phyloP scores from a whole-genome alignment of 2,113 vertebrate genomes.

The Vulpes vulpes region DNA sequence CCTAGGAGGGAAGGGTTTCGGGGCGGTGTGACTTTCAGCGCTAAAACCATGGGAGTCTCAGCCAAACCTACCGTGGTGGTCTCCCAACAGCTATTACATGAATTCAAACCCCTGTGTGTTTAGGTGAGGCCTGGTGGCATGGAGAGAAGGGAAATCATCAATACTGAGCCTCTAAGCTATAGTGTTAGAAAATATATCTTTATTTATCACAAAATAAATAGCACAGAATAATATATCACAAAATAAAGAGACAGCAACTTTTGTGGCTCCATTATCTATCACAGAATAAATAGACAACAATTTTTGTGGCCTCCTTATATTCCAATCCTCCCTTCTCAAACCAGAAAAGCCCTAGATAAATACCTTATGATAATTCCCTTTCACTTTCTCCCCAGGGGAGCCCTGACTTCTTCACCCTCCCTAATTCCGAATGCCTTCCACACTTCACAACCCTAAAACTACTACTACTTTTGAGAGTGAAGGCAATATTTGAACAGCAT shows the following conservation, averaged over 20 bases:
- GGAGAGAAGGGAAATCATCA: not conserved
- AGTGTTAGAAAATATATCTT: not conserved
- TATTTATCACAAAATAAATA: not conserved
- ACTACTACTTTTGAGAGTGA: not conserved
- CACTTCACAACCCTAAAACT: not conserved
- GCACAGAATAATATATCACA: not conserved
- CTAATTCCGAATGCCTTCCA: not conserved
- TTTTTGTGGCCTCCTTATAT: not conserved
- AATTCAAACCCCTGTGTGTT: not conserved
- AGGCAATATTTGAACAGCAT: not conserved
- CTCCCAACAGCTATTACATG: not conserved
- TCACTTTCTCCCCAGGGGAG: not conserved
- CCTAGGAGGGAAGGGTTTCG: not conserved
- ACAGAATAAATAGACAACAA: not conserved
- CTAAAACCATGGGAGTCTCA: not conserved
- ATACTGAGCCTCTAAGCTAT: not conserved
- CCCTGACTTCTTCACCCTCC: not conserved
- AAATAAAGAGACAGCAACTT: not conserved
- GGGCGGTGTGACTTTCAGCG: not conserved
- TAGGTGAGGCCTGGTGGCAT: not conserved
- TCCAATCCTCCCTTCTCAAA: not conserved
- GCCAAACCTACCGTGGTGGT: not conserved
- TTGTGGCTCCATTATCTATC: not conserved
- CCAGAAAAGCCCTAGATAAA: not conserved
- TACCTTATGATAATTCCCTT: not conserved